A percentile compares a stretch with the other conserved stretches of the same genome.
Evolutionary conservation across 1,140 invertebrate genomes (phyloP).

Genomic region (Cydia pomonella): DNA sequence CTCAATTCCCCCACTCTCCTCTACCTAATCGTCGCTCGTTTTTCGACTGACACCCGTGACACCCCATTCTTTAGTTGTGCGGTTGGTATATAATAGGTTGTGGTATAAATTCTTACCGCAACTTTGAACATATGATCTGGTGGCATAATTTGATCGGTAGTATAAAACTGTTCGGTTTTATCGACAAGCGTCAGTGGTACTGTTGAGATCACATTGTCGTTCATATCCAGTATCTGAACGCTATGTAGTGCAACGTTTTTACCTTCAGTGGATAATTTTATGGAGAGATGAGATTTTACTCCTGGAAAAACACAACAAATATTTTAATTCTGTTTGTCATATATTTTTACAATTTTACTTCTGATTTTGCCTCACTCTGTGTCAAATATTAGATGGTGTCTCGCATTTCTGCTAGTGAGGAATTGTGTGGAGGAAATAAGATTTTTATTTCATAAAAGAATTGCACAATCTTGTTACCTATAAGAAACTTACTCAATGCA

Average conservation of each 20-base stretch:
- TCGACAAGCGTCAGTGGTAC: conserved; percentile 41
- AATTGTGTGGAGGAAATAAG: too few relatives aligned
- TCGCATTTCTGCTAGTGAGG: too few relatives aligned
- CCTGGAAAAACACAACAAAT: conserved; percentile 39
- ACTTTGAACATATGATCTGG: conserved; percentile 50
- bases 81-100: too few relatives aligned
- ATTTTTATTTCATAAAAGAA: too few relatives aligned
- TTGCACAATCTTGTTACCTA: too few relatives aligned
- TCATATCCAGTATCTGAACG: conserved; percentile 45
- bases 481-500: too few relatives aligned
- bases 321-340: neutral
- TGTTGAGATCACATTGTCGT: conserved; percentile 41
- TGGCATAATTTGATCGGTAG: conserved; percentile 40
- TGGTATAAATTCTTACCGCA: conserved; percentile 43
- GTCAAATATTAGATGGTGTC: too few relatives aligned
- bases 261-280: conserved; percentile 42
- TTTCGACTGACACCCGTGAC: too few relatives aligned
- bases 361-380: too few relatives aligned
- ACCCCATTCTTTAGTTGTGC: too few relatives aligned
- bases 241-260: conserved; percentile 40
- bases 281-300: conserved; percentile 42
- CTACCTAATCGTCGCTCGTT: too few relatives aligned
- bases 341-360: neutral
- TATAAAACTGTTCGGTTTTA: conserved; percentile 47
- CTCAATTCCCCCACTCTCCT: too few relatives aligned